Percentiles rank a stretch among this genome's conserved stretches.
Conservation (phyloP, 2,888 invertebrate genomes). For the Heteromurus nitidus region DNA sequence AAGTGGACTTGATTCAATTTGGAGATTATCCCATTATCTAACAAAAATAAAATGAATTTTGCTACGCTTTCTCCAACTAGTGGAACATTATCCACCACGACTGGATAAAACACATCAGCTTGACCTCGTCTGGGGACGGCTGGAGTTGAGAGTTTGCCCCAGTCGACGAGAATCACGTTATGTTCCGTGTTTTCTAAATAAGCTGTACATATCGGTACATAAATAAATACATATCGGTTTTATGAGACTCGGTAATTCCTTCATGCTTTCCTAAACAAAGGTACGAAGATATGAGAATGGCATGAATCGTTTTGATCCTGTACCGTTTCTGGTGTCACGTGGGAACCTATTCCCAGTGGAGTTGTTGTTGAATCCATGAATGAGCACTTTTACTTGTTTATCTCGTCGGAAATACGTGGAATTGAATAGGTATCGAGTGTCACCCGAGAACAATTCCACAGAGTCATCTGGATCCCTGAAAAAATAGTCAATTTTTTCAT, state of each 20-base stretch:
- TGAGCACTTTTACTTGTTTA: conserved; percentile 57
- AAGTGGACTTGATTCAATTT: conserved; percentile 57
- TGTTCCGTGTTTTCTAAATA: conserved; percentile 79
- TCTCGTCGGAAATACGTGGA: conserved; percentile 18
- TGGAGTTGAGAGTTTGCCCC: conserved; percentile 78
- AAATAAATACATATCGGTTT: not conserved
- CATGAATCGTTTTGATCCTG: no score
- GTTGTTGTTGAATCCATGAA: conserved; percentile 68
- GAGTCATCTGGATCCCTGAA: conserved; percentile 55
- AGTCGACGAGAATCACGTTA: conserved; percentile 81
- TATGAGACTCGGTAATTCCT: not conserved
- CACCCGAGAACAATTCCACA: conserved; percentile 46
- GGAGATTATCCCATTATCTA: conserved; percentile 47
- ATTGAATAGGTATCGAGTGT: conserved; percentile 35
- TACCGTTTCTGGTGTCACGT: conserved; percentile 65
- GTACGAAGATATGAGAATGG: not conserved
- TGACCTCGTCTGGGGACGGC: conserved; percentile 31
- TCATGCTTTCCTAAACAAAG: not conserved
- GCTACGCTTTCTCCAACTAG: conserved; percentile 57
- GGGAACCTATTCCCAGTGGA: conserved; percentile 61
- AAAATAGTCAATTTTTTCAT: not conserved
- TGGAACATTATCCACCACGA: conserved; percentile 66
- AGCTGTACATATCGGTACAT: conserved; percentile 75
- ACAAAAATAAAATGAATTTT: conserved; percentile 54
- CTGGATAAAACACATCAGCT: conserved; percentile 66